Percentiles rank a stretch among this genome's conserved stretches.
Evolutionary conservation across 2,888 invertebrate species (phyloP).

Genomic region (Nipponacmea schrenckii): DNA sequence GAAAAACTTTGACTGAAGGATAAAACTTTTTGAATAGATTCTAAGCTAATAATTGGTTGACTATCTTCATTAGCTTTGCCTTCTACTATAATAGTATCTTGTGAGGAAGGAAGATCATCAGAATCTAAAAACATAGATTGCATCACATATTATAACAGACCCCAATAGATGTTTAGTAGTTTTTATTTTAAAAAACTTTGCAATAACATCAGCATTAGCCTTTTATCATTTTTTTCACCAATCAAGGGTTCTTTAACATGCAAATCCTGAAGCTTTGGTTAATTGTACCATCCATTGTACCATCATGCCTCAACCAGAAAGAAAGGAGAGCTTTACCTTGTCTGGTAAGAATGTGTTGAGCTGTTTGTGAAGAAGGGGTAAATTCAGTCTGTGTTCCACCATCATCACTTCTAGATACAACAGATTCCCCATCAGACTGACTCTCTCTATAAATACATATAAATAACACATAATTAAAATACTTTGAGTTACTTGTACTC

Average conservation of each 20-base stretch:
- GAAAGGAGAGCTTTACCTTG: background rate
- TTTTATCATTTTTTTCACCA: no score
- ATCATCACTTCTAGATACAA: constrained; percentile 29
- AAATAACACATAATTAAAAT: background rate
- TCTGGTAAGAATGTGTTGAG: constrained; percentile 34
- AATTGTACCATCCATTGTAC: no score
- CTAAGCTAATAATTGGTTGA: constrained; percentile 49
- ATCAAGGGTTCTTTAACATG: no score
- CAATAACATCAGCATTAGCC: no score
- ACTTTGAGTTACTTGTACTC: no score
- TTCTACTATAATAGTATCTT: constrained; percentile 43
- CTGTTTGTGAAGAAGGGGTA: constrained; percentile 44
- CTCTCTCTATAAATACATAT: constrained; percentile 41
- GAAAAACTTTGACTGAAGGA: constrained; percentile 61
- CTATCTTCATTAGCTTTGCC: constrained; percentile 35
- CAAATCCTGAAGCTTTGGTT: no score
- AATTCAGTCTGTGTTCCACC: constrained; percentile 18
- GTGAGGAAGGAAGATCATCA: constrained; percentile 38
- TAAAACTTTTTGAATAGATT: constrained; percentile 58
- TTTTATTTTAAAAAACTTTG: no score
- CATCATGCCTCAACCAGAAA: no score
- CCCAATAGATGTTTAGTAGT: no score
- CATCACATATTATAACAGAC: no score
- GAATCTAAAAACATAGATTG: background rate
- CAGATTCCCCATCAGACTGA: constrained; percentile 42